These are phyloP conservation scores for Saguinus imperator DNA, from an alignment of 2,113 vertebrate species.

Conservation along the genomic window DNA sequence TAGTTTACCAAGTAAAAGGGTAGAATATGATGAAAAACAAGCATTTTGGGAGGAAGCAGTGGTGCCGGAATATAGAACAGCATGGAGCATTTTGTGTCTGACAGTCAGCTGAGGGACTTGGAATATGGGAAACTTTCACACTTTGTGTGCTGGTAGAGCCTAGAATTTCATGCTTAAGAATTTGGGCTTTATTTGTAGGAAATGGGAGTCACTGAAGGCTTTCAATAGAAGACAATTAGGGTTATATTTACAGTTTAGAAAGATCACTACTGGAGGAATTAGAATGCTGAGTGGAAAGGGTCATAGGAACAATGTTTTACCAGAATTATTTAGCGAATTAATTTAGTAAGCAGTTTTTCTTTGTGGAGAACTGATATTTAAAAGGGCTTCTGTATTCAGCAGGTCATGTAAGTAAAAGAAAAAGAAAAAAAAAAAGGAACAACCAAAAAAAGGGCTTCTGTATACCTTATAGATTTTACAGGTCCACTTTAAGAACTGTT, in stretches of 20 bases:
- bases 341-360: conserved; percentile 46
- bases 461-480: conserved; percentile 3
- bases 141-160: neutral
- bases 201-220: neutral
- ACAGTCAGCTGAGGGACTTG: neutral
- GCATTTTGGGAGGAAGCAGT: neutral
- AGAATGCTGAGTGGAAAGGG: neutral
- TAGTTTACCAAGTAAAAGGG: neutral
- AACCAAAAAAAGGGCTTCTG: neutral
- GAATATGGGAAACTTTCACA: neutral
- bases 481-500: conserved; percentile 45
- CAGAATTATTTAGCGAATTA: conserved; percentile 44
- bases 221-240: neutral
- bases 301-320: neutral
- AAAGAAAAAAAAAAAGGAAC: too few species aligned
- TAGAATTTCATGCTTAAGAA: neutral
- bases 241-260: neutral
- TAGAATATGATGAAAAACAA: neutral
- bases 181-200: conserved; percentile 24
- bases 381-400: neutral
- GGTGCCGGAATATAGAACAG: neutral
- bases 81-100: neutral
- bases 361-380: conserved; percentile 24
- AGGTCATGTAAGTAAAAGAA: too few species aligned
- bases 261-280: neutral